Evolutionary conservation across 2,113 vertebrate species (phyloP).

Genomic region (Chaetops frenatus): DNA sequence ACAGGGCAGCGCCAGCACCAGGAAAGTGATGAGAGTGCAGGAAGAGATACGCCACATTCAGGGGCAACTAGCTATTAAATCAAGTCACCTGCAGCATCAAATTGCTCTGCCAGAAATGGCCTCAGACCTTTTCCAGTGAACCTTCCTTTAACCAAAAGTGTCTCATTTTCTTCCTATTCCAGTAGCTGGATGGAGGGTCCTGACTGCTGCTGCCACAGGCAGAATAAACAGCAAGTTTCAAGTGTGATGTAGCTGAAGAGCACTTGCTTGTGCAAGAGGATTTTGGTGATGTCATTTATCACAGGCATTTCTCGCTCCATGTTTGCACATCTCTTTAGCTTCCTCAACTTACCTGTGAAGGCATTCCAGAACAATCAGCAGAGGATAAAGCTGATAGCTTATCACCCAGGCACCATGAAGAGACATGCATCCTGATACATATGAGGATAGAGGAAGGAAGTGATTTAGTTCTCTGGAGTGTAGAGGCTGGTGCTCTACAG

Average conservation of each 20-base stretch:
- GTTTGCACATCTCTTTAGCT: neutral
- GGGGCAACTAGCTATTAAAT: neutral
- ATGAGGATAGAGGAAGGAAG: neutral
- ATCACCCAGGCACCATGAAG: neutral
- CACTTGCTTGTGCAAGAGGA: neutral
- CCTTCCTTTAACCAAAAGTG: neutral
- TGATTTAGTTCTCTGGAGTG: neutral
- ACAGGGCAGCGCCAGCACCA: neutral
- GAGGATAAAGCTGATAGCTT: neutral
- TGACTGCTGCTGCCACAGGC: neutral
- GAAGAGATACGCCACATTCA: neutral
- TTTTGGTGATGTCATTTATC: neutral
- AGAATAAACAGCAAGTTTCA: neutral
- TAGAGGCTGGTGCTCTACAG: neutral
- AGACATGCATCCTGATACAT: neutral
- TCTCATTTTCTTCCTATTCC: neutral
- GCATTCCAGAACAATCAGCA: conserved; percentile 2
- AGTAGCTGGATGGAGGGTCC: neutral
- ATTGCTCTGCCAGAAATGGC: neutral
- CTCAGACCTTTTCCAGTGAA: neutral
- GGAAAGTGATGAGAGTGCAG: neutral
- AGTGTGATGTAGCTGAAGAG: neutral
- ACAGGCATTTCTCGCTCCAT: neutral
- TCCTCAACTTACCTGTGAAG: neutral
- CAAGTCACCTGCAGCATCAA: neutral